phyloP scores from a whole-genome alignment of 2,888 invertebrate genomes.

The Conops quadrifasciatus region DNA sequence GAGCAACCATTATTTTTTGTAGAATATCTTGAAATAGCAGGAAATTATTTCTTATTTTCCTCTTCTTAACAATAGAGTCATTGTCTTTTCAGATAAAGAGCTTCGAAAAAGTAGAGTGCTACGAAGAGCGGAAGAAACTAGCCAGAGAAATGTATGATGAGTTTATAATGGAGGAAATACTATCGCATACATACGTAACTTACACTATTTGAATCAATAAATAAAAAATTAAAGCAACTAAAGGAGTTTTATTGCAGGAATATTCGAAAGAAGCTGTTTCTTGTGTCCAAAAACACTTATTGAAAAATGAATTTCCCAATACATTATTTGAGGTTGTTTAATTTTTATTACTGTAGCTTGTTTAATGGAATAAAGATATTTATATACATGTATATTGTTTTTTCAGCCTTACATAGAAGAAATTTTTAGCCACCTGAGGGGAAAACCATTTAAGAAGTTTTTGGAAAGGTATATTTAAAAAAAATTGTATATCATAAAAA shows the following conservation, averaged over 20 bases:
- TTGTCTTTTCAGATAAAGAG: conserved; percentile 86
- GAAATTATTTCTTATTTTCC: no score
- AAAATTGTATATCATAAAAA: neutral
- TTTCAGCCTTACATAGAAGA: conserved; percentile 97
- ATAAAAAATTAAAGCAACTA: conserved; percentile 1
- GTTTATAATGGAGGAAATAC: conserved; percentile 99
- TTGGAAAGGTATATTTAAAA: conserved; percentile 84
- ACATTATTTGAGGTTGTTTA: conserved; percentile 91
- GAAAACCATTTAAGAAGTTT: conserved; percentile 97
- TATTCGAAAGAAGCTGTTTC: conserved; percentile 97
- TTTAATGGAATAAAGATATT: conserved; percentile 2
- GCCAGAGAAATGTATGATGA: conserved; percentile 99
- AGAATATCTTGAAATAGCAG: no score
- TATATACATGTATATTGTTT: neutral
- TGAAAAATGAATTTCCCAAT: conserved; percentile 96
- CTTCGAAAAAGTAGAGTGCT: conserved; percentile 97
- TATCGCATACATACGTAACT: conserved; percentile 94
- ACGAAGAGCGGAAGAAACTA: conserved; percentile 93
- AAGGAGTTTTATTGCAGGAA: conserved; percentile 72
- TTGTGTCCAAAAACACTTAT: conserved; percentile 96
- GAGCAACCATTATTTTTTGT: no score
- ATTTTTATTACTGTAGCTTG: neutral
- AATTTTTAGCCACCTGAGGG: conserved; percentile 96
- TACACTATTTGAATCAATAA: neutral
- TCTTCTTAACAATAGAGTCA: no score